Percentiles rank a stretch among this genome's conserved stretches.
Evolutionary conservation across 2,797 vertebrate genomes (phyloP).

Genomic region (Chiroxiphia lanceolata): DNA sequence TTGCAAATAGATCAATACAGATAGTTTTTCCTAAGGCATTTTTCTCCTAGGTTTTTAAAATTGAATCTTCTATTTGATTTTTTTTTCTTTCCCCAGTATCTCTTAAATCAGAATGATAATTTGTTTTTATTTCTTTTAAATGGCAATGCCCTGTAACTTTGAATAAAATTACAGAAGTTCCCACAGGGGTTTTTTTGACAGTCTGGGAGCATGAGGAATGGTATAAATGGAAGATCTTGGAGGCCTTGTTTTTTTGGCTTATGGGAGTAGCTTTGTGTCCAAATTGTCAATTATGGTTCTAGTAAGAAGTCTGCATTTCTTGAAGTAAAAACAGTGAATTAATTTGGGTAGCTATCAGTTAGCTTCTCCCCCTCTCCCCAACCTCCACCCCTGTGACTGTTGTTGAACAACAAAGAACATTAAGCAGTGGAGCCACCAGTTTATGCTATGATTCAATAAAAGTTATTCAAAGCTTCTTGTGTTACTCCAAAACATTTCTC

Average conservation of each 20-base stretch:
- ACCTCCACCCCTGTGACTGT: rapidly evolving
- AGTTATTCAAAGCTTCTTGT: not conserved
- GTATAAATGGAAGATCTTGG: not conserved
- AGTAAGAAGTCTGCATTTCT: not conserved
- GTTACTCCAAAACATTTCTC: not conserved
- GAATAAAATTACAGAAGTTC: not conserved
- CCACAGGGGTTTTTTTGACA: not conserved
- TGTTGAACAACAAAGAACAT: not conserved
- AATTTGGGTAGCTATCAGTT: not conserved
- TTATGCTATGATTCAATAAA: not conserved
- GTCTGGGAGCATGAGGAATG: not conserved
- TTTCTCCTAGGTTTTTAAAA: not conserved
- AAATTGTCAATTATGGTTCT: not conserved
- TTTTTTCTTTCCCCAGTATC: not conserved
- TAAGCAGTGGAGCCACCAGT: not conserved
- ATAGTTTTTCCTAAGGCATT: not conserved
- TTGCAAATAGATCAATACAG: not conserved
- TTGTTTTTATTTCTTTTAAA: not conserved
- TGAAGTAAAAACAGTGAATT: not conserved
- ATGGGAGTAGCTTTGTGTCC: not conserved
- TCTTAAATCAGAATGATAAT: not conserved
- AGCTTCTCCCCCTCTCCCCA: not conserved
- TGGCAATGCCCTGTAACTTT: not conserved
- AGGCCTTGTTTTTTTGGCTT: not conserved
- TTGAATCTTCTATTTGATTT: not conserved